A percentile compares a stretch with the other conserved stretches of the same genome.
Evolutionary conservation across 2,797 vertebrate species (phyloP).

Genomic region (Paguma larvata): DNA sequence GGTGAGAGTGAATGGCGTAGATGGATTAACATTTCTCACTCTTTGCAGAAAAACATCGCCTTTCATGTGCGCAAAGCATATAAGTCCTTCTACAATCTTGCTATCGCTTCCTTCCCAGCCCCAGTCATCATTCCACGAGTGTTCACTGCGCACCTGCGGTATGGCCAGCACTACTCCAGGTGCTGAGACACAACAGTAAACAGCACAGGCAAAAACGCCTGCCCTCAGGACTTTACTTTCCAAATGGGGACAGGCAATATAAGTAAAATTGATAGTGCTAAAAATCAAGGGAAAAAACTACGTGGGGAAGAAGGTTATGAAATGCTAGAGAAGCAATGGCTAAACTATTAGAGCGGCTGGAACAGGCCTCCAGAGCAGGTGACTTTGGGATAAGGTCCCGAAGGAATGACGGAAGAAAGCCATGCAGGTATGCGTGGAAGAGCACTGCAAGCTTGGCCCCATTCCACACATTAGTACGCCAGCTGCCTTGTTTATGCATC

Average conservation of each 20-base stretch:
- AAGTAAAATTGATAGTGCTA: neutral
- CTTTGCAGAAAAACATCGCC: constrained; percentile 3
- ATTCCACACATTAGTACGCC: neutral
- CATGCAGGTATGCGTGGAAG: neutral
- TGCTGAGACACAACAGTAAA: neutral
- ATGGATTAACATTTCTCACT: constrained; percentile 29
- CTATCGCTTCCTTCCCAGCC: neutral
- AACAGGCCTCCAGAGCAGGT: neutral
- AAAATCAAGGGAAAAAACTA: neutral
- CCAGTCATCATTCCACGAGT: neutral
- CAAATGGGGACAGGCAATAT: neutral
- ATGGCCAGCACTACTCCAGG: neutral
- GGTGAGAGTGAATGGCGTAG: neutral
- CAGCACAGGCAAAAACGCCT: neutral
- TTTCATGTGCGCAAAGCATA: neutral
- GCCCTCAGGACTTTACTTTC: neutral
- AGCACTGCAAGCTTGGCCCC: accelerated
- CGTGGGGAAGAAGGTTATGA: neutral
- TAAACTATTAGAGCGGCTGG: neutral
- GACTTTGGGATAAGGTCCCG: neutral
- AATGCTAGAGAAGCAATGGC: neutral
- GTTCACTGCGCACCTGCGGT: neutral
- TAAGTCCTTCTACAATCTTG: neutral
- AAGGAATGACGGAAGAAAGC: neutral
- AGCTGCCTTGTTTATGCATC: too few relatives aligned